Conservation (phyloP, 2,888 invertebrate species). For the Entomobrya multifasciata region DNA sequence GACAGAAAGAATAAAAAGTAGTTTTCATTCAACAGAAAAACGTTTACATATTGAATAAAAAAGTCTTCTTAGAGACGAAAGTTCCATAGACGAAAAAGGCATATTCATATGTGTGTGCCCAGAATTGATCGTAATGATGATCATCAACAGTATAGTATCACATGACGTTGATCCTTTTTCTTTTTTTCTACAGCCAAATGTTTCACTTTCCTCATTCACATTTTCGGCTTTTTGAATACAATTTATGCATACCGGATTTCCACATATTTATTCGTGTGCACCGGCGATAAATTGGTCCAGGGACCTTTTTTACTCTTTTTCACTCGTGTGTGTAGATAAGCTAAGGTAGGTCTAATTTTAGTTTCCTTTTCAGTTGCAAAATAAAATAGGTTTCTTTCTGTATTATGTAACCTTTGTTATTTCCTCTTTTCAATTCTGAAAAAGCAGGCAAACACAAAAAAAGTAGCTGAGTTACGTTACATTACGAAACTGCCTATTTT, state of each 20-base stretch:
- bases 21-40: constrained; percentile 21
- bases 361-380: neutral
- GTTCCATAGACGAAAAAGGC: constrained; percentile 8
- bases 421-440: neutral
- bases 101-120: constrained; percentile 18
- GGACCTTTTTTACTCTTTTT: constrained; percentile 21
- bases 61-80: constrained; percentile 9
- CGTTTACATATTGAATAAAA: constrained; percentile 47
- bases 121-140: constrained; percentile 35
- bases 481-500: constrained; percentile 36
- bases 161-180: constrained; percentile 41
- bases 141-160: neutral
- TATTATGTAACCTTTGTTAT: neutral
- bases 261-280: neutral
- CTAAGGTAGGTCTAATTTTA: neutral
- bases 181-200: constrained; percentile 46
- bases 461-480: too few relatives aligned
- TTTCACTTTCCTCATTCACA: too few relatives aligned
- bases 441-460: constrained; percentile 50
- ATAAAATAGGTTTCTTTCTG: neutral
- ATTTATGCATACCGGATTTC: constrained; percentile 5
- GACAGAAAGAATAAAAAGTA: neutral
- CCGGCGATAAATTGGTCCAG: constrained; percentile 39
- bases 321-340: neutral
- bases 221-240: constrained; percentile 18